Evolutionary conservation across 1,140 invertebrate genomes (phyloP).

Genomic region (Trichomalopsis sarcophagae): DNA sequence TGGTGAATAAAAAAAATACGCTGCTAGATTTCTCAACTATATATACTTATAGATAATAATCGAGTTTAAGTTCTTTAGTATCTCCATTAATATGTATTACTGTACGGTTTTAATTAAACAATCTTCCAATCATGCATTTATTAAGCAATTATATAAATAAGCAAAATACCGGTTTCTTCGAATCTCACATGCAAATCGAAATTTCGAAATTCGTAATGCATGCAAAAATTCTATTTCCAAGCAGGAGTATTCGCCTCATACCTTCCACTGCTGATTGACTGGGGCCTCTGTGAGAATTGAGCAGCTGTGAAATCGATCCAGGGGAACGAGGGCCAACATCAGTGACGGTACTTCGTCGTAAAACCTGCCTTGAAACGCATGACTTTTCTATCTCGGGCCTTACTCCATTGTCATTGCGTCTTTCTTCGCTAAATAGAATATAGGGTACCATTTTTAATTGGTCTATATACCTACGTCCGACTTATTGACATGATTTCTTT

Average conservation of each 20-base stretch:
- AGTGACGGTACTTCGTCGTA: background rate
- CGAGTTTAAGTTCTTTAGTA: no score
- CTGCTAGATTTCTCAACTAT: no score
- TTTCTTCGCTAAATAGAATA: background rate
- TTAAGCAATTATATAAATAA: no score
- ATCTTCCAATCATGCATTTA: no score
- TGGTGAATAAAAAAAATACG: no score
- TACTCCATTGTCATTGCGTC: background rate
- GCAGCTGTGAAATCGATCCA: constrained; percentile 13
- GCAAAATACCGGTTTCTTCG: no score
- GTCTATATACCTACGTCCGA: constrained; percentile 56
- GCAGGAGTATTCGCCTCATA: background rate
- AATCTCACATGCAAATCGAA: no score
- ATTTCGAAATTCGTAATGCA: no score
- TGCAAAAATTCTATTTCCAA: no score
- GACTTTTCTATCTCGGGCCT: background rate
- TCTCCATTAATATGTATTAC: no score
- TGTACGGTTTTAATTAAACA: no score
- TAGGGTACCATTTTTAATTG: constrained; percentile 14
- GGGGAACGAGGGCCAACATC: background rate
- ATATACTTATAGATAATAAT: no score
- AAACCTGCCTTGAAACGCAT: background rate
- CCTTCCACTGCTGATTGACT: background rate
- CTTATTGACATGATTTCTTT: constrained; percentile 66
- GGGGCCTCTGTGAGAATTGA: background rate